Evolutionary conservation across 2,797 vertebrate genomes (phyloP).

Genomic region (Acrossocheilus wenchowensis): DNA sequence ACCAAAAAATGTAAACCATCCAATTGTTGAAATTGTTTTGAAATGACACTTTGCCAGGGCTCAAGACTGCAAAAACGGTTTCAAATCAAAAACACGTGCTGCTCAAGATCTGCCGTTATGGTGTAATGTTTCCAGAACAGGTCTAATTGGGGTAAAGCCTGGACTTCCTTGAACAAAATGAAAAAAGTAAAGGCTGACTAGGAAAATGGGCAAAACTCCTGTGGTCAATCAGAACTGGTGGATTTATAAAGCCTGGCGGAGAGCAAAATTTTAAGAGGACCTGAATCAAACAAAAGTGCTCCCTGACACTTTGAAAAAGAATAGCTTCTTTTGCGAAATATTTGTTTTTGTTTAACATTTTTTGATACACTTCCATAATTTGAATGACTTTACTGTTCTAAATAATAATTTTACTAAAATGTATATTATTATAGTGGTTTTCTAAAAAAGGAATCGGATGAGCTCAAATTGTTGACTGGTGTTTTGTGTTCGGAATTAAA

Average conservation of each 20-base stretch:
- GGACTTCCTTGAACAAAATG: slow-evolving; percentile 33
- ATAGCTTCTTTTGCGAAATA: neutral
- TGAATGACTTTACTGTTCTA: too few relatives aligned
- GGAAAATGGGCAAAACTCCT: slow-evolving; percentile 32
- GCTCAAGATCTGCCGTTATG: slow-evolving; percentile 37
- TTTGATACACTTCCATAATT: neutral
- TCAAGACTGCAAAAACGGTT: slow-evolving; percentile 11
- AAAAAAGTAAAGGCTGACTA: slow-evolving; percentile 17
- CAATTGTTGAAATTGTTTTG: slow-evolving; percentile 44
- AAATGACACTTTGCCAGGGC: slow-evolving; percentile 25
- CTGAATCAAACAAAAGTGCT: slow-evolving; percentile 3
- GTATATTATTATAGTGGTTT: neutral
- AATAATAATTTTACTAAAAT: neutral
- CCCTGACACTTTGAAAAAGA: neutral
- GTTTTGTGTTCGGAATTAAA: neutral
- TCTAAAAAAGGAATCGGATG: neutral
- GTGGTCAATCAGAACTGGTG: slow-evolving; percentile 24
- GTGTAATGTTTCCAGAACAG: slow-evolving; percentile 33
- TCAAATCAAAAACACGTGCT: slow-evolving; percentile 38
- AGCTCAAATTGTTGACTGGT: neutral
- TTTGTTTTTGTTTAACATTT: neutral
- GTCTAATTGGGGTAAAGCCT: slow-evolving; percentile 41
- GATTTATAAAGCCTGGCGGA: slow-evolving; percentile 4
- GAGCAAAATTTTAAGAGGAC: neutral
- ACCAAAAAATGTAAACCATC: slow-evolving; percentile 42